These are phyloP conservation scores for Nephrotoma guestfalica DNA, from an alignment of 2,888 invertebrate genomes.

Conservation along the genomic window DNA sequence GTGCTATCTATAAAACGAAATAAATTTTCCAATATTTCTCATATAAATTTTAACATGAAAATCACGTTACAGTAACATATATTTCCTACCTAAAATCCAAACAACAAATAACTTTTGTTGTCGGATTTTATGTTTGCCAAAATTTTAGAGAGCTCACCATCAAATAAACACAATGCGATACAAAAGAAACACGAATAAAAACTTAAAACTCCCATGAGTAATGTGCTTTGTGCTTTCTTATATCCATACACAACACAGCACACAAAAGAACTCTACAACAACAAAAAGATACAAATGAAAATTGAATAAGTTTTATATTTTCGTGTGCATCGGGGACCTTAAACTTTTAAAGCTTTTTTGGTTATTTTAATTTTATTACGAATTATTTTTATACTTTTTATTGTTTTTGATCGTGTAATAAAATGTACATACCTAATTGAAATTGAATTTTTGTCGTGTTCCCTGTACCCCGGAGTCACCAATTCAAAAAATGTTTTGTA, in stretches of 20 bases:
- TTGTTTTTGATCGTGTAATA: background rate
- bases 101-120: background rate
- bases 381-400: background rate
- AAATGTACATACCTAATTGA: background rate
- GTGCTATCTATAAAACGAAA: background rate
- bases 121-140: background rate
- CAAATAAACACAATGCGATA: background rate
- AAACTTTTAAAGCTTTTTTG: background rate
- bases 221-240: background rate
- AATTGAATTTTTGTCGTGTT: background rate
- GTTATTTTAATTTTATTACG: background rate
- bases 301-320: background rate
- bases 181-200: background rate
- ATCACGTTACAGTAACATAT: background rate
- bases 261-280: background rate
- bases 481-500: background rate
- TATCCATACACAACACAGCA: background rate
- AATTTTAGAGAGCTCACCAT: background rate
- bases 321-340: background rate
- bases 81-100: background rate
- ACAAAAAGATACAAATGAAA: background rate
- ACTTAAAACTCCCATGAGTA: background rate
- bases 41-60: background rate
- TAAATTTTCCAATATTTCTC: background rate
- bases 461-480: background rate